Conservation (phyloP, 2,797 vertebrate species). For the Enteromius viviparus region DNA sequence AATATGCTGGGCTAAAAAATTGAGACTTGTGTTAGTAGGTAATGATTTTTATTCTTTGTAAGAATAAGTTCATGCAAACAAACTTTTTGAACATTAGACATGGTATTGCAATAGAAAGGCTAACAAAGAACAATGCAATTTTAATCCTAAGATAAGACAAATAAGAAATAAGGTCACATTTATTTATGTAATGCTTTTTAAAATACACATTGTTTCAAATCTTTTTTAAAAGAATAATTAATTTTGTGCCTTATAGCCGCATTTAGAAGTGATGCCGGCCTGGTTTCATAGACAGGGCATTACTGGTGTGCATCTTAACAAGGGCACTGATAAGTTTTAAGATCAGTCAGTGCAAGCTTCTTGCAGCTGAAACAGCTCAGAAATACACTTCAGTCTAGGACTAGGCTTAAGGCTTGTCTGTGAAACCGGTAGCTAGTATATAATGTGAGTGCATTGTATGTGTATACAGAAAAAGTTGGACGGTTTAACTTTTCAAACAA, state of each 20-base stretch:
- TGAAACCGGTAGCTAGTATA: background rate
- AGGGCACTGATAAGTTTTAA: too few species aligned
- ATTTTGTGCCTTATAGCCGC: background rate
- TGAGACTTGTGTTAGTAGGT: background rate
- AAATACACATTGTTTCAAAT: background rate
- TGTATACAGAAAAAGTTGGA: background rate
- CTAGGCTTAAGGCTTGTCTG: too few species aligned
- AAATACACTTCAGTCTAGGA: too few species aligned
- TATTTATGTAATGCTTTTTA: background rate
- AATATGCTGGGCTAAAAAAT: conserved; percentile 78
- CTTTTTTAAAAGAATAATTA: background rate
- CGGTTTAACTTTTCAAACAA: background rate
- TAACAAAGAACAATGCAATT: background rate
- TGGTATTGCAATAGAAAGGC: background rate
- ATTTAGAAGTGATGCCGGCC: background rate
- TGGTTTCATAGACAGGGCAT: too few species aligned
- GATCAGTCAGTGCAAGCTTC: too few species aligned
- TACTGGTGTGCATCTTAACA: too few species aligned
- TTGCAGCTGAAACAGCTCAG: too few species aligned
- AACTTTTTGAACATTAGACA: background rate
- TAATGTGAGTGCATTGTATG: background rate
- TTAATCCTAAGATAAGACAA: background rate
- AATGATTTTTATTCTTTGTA: background rate
- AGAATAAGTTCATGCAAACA: background rate
- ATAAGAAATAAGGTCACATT: background rate